phyloP scores from a whole-genome alignment of 1,140 invertebrate genomes.

The Dendrolimus punctatus region DNA sequence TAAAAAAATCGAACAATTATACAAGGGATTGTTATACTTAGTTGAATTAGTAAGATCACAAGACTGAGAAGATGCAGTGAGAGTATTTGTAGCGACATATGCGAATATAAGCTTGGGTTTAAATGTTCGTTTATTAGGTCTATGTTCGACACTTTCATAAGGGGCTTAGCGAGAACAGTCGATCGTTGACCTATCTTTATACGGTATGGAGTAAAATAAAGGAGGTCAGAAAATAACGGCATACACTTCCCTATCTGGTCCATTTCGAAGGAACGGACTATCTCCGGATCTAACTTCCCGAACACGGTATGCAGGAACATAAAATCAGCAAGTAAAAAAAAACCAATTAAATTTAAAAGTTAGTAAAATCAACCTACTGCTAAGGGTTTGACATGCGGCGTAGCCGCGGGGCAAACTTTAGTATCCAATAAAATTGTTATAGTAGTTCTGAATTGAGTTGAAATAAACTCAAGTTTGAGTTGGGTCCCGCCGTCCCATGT shows the following conservation, averaged over 20 bases:
- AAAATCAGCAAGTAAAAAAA: slow-evolving; percentile 7
- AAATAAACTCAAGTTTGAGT: no score
- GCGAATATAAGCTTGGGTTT: neutral
- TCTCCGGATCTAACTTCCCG: slow-evolving; percentile 4
- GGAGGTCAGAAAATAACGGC: slow-evolving; percentile 8
- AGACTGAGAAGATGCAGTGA: neutral
- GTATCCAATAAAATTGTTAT: no score
- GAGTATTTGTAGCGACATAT: neutral
- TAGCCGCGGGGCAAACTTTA: no score
- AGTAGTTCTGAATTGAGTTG: no score
- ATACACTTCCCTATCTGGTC: slow-evolving; percentile 1
- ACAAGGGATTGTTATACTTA: neutral
- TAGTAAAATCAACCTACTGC: no score
- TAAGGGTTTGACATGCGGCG: no score
- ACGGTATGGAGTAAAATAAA: slow-evolving; percentile 8
- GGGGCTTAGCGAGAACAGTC: neutral
- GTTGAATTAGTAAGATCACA: no score
- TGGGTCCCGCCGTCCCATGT: no score
- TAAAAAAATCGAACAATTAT: neutral
- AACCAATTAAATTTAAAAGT: neutral
- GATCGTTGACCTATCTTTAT: slow-evolving; percentile 10
- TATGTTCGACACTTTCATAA: neutral
- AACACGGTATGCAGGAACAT: slow-evolving; percentile 10
- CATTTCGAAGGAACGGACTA: slow-evolving; percentile 9
- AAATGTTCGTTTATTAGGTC: neutral